Evolutionary conservation across 2,113 vertebrate species (phyloP).

Genomic region (Anthoscopus minutus): DNA sequence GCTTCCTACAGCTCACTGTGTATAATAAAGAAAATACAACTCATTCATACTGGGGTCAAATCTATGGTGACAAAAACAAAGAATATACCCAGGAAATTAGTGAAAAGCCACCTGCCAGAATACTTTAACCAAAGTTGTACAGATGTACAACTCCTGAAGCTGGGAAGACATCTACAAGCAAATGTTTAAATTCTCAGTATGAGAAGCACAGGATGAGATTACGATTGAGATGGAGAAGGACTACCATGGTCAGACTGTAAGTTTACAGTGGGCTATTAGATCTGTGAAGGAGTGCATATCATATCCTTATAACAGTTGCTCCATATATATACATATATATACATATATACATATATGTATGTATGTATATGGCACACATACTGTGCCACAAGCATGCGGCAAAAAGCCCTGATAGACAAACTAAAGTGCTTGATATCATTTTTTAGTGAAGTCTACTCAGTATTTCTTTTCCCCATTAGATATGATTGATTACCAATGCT

Average conservation of each 20-base stretch:
- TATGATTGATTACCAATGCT: background rate
- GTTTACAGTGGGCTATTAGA: background rate
- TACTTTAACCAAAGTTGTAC: background rate
- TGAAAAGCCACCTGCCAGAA: background rate
- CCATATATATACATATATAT: background rate
- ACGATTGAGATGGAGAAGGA: background rate
- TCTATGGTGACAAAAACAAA: background rate
- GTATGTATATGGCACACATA: background rate
- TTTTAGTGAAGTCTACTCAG: background rate
- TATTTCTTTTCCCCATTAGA: background rate
- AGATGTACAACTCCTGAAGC: background rate
- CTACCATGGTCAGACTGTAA: background rate
- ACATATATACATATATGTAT: background rate
- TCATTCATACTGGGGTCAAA: background rate
- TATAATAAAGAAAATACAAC: background rate
- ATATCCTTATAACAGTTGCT: background rate
- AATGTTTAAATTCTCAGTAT: background rate
- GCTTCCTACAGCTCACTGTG: background rate
- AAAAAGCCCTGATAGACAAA: background rate
- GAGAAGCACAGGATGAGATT: background rate
- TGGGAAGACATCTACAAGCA: background rate
- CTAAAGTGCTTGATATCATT: background rate
- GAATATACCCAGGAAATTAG: background rate
- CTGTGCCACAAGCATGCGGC: accelerated
- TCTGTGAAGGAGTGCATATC: background rate